Percentiles rank a stretch among this genome's conserved stretches.
phyloP scores from a whole-genome alignment of 2,888 invertebrate genomes.

The Nudaria mundana region DNA sequence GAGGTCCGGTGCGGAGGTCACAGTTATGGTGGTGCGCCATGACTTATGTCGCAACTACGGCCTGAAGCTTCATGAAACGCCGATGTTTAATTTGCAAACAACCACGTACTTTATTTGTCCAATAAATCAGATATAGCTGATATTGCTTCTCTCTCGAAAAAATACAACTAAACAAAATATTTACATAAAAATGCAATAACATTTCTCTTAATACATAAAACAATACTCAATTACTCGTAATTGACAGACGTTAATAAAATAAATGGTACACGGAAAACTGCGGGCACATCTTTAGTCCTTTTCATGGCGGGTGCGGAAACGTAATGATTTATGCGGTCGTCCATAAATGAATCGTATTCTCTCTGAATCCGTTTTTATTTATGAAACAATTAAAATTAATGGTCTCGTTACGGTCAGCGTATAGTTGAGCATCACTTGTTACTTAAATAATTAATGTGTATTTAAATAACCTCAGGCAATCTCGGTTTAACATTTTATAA shows the following conservation, averaged over 20 bases:
- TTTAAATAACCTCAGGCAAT: conserved; percentile 3
- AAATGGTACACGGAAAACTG: conserved; percentile 27
- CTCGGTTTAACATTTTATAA: no score
- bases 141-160: no score
- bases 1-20: no score
- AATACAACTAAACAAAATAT: neutral
- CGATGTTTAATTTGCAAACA: no score
- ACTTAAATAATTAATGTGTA: conserved; percentile 15
- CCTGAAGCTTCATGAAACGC: no score
- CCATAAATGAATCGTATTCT: conserved; percentile 30
- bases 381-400: conserved; percentile 35
- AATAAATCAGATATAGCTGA: no score
- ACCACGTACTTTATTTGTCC: no score
- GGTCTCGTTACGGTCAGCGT: conserved; percentile 22
- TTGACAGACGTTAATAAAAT: conserved; percentile 30
- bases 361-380: conserved; percentile 28
- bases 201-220: neutral
- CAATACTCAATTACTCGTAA: conserved; percentile 22
- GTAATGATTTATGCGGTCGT: conserved; percentile 34
- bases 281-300: conserved; percentile 27
- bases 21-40: no score
- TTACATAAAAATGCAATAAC: neutral
- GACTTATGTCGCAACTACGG: no score
- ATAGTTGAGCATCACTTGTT: conserved; percentile 24
- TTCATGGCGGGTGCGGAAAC: conserved; percentile 34